A percentile compares a stretch with the other conserved stretches of the same genome.
These are phyloP conservation scores for Potorous gilbertii DNA, from an alignment of 2,797 vertebrate genomes.

Conservation along the genomic window DNA sequence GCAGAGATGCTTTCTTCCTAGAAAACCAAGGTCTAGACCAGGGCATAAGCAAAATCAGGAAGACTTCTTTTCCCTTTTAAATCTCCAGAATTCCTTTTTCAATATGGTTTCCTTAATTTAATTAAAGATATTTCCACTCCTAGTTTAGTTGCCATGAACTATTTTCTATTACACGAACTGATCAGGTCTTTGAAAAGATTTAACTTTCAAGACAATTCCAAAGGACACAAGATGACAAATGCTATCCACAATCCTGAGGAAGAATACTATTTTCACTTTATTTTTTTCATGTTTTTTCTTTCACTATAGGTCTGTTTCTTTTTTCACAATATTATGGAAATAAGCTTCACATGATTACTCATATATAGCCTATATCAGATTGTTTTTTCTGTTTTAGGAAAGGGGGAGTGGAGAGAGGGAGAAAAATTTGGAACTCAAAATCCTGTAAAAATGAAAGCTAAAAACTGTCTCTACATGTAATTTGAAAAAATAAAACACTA, in stretches of 20 bases:
- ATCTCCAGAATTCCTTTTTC: not conserved
- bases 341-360: not conserved
- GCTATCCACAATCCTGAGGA: not conserved
- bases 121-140: not conserved
- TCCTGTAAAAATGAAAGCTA: not conserved
- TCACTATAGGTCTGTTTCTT: not conserved
- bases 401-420: not conserved
- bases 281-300: not conserved
- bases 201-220: not conserved
- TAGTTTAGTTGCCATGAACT: not conserved
- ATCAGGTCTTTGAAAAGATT: not conserved
- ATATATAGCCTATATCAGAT: not conserved
- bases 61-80: not conserved
- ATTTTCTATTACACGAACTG: not conserved
- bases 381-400: not conserved
- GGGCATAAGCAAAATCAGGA: not conserved
- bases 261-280: not conserved
- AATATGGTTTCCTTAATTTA: not conserved
- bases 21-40: not conserved
- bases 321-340: not conserved
- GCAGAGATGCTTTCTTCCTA: not conserved
- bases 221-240: not conserved
- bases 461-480: no score
- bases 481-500: no score
- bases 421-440: not conserved